phyloP scores from a whole-genome alignment of 2,888 invertebrate genomes.

The Tenthredo mesomela region DNA sequence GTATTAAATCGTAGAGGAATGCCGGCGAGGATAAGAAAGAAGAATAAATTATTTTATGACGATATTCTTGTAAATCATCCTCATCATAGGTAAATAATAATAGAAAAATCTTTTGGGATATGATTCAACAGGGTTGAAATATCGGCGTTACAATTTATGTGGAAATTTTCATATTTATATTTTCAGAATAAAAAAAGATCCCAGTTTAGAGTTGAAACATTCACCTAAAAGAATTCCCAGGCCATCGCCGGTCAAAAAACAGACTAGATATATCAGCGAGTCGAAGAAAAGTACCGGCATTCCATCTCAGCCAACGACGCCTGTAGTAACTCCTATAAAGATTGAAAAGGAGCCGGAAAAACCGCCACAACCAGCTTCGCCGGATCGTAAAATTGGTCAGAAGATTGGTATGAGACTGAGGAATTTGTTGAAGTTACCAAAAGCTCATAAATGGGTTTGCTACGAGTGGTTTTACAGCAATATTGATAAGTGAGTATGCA shows the following conservation, averaged over 20 bases:
- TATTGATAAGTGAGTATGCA: conserved; percentile 86
- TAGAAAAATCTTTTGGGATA: background rate
- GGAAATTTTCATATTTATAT: conserved; percentile 47
- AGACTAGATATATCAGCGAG: conserved; percentile 57
- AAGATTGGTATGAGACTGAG: conserved; percentile 92
- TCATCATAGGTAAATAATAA: conserved; percentile 83
- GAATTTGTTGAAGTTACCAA: conserved; percentile 97
- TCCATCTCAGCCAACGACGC: conserved; percentile 62
- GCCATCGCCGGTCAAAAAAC: conserved; percentile 79
- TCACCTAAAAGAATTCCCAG: conserved; percentile 86
- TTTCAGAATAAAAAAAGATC: conserved; percentile 74
- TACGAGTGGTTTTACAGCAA: conserved; percentile 99
- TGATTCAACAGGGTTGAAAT: background rate
- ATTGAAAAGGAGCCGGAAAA: conserved; percentile 72
- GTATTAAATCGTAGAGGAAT: conserved; percentile 92
- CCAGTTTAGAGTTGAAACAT: conserved; percentile 73
- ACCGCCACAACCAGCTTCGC: conserved; percentile 77
- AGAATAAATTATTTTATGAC: conserved; percentile 93
- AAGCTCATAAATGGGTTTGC: conserved; percentile 99
- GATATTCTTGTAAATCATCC: conserved; percentile 92
- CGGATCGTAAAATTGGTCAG: conserved; percentile 93
- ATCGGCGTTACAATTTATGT: background rate
- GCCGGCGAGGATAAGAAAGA: conserved; percentile 94
- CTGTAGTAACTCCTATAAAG: conserved; percentile 72
- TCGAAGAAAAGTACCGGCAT: conserved; percentile 46